A percentile compares a stretch with the other conserved stretches of the same genome.
These are phyloP conservation scores for Aquatica leii DNA, from an alignment of 2,888 invertebrate genomes.

Conservation along the genomic window DNA sequence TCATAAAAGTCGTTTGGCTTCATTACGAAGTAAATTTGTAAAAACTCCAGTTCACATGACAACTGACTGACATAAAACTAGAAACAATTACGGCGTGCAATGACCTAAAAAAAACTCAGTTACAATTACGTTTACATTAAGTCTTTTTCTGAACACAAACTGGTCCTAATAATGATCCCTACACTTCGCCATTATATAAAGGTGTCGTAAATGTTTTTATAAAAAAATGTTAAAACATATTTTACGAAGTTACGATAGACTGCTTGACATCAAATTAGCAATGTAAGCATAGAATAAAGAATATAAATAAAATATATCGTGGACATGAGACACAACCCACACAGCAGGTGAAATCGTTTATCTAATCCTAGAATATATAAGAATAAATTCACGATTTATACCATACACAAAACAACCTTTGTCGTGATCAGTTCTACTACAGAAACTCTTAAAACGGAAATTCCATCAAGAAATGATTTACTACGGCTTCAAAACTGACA, in stretches of 20 bases:
- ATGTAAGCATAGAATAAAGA: constrained; percentile 41
- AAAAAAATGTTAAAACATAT: no score
- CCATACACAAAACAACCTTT: background rate
- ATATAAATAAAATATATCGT: constrained; percentile 41
- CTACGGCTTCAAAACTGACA: constrained; percentile 4
- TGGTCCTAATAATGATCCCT: constrained; percentile 3
- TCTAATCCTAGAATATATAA: constrained; percentile 34
- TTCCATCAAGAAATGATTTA: constrained; percentile 9
- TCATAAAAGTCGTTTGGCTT: no score
- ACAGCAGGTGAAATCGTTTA: constrained; percentile 43
- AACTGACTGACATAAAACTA: no score
- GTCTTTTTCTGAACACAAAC: no score
- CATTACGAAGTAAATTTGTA: no score
- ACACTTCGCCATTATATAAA: background rate
- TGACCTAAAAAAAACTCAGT: background rate
- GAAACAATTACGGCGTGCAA: background rate
- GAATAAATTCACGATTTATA: constrained; percentile 36
- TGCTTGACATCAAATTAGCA: constrained; percentile 42
- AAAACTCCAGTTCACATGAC: no score
- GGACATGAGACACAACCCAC: constrained; percentile 35
- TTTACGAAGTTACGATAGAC: constrained; percentile 21
- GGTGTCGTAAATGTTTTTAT: background rate
- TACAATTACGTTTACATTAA: background rate
- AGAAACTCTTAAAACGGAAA: constrained; percentile 5
- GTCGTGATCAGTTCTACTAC: background rate